A percentile compares a stretch with the other conserved stretches of the same genome.
These are phyloP conservation scores for Halisarca cf. caerulea DNA, from an alignment of 37 sponge, comb jelly and placozoan species.

Conservation along the genomic window DNA sequence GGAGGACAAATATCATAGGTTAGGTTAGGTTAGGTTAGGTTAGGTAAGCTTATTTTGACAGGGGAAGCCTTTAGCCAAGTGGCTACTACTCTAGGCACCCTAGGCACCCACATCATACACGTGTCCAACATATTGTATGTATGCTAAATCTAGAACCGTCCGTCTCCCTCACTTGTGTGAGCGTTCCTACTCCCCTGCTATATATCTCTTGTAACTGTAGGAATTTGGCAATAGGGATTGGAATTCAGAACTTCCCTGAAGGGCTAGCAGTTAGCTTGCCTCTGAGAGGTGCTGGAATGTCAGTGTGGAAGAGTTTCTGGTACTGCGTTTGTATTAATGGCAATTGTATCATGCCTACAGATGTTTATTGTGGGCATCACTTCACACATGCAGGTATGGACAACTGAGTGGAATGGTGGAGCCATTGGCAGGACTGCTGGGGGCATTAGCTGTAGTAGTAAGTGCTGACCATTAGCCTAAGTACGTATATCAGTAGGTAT, in stretches of 20 bases:
- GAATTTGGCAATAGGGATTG: constrained; percentile 92
- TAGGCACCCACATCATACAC: too few species aligned
- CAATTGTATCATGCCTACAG: not conserved
- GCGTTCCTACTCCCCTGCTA: too few species aligned
- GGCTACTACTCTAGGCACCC: too few species aligned
- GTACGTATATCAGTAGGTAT: too few species aligned
- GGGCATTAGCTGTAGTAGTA: constrained; percentile 78
- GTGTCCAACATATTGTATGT: too few species aligned
- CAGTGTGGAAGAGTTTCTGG: constrained; percentile 84
- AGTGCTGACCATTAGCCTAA: too few species aligned
- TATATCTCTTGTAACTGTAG: constrained; percentile 47
- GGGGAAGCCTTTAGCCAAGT: too few species aligned
- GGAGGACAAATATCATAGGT: too few species aligned
- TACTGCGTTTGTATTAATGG: constrained; percentile 9
- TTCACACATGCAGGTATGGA: constrained; percentile 74
- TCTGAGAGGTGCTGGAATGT: constrained; percentile 85
- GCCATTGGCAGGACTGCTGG: constrained; percentile 91
- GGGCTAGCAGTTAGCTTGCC: constrained; percentile 97
- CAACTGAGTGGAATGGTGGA: constrained; percentile 99
- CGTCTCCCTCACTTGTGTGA: too few species aligned
- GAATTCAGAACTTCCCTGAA: constrained; percentile 97
- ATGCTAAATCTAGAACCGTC: too few species aligned
- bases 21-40: too few species aligned
- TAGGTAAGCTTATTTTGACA: too few species aligned
- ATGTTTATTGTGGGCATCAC: not conserved